phyloP scores from a whole-genome alignment of 2,113 vertebrate species.

The Corythaixoides concolor region DNA sequence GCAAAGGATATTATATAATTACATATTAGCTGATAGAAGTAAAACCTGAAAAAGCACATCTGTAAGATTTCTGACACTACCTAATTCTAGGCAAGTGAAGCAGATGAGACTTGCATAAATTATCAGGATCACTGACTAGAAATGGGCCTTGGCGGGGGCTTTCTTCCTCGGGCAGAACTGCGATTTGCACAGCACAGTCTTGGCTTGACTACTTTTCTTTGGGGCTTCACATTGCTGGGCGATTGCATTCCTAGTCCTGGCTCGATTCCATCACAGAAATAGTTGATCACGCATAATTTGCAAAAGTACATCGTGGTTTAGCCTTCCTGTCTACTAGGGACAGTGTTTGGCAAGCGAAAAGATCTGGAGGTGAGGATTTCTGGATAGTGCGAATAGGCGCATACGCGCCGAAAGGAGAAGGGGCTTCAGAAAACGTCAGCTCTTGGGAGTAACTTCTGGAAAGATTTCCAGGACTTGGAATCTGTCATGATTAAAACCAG shows the following conservation, averaged over 20 bases:
- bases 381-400: neutral
- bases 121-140: neutral
- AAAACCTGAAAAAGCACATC: neutral
- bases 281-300: neutral
- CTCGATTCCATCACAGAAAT: slow-evolving; percentile 6
- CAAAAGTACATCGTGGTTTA: neutral
- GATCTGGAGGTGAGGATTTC: slow-evolving; percentile 1
- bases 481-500: slow-evolving; percentile 61
- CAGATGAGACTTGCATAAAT: neutral
- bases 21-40: neutral
- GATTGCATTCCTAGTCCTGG: neutral
- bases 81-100: neutral
- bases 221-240: neutral
- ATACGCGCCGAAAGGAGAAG: neutral
- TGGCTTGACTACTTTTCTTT: neutral
- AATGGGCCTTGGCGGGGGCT: neutral
- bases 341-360: neutral
- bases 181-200: neutral
- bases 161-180: neutral
- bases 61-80: neutral
- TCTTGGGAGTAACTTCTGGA: slow-evolving; percentile 43
- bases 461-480: slow-evolving; percentile 57
- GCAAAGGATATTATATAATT: neutral
- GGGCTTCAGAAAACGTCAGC: neutral
- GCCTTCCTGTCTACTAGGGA: neutral